Evolutionary conservation across 2,113 vertebrate genomes (phyloP), one percentile per base, ranked within the genome.

Genomic region (Myocastor coypus): DNA sequence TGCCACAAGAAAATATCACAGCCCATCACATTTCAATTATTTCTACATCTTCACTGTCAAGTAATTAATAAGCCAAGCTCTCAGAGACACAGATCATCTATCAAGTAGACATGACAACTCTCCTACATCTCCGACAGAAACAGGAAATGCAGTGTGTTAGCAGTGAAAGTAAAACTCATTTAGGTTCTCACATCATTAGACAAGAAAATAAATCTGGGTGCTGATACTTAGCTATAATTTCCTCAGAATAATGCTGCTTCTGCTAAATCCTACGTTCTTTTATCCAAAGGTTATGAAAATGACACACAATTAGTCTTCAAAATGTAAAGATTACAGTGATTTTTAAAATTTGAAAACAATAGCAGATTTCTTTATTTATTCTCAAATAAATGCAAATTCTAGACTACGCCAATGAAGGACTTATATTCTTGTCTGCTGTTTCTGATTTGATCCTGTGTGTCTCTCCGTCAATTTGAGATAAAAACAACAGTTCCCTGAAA

Each of bases 401-500:
- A 64, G 10, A 30, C 12, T 37, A 66, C 16, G 20, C 46, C 37
- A 63, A 9, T 5, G 40, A 22, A 78, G 2, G 52, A 92, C 5
- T 82, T 97, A 61, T 34, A 59, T 12, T 59, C 0, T 84, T 63
- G 26, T 22, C 12, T 57, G 64, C 3, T n/a, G 22, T 80, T 92
- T 42, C 9, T 90, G 26, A 32, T 81, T 24, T 66, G 63, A 92
- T 6, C 37, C 69, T 32, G 20, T 7, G 4, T n/a, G 37, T 71
- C 57, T 69, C 91, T 87, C 34, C 5, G 34, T 94, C 92, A 94
- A 69, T 24, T 59, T 37, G 85, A 89, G 55, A 77, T 73, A 81
- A 96, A 93, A 98, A 94, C 81, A 95, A 94, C 17, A 46, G 77
- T 84, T 82, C 40, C 69, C 24, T 87, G 71, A 96, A 97, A 97